Conservation (phyloP, 2,888 invertebrate genomes). For the Rhopalosiphum nymphaeae region DNA sequence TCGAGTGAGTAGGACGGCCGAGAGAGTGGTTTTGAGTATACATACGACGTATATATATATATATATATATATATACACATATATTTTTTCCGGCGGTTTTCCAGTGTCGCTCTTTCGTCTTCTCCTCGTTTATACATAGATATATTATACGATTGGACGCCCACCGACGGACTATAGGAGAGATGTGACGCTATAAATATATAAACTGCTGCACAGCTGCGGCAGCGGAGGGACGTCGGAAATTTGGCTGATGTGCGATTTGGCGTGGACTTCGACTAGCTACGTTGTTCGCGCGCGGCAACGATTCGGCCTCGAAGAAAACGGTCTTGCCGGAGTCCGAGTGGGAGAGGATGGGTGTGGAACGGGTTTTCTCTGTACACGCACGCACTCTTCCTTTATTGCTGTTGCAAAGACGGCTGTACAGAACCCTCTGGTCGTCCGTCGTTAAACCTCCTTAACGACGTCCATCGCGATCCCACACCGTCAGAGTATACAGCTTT, state of each 20-base stretch:
- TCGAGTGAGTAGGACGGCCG: neutral
- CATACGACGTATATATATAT: neutral
- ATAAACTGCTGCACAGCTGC: neutral
- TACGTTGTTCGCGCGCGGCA: neutral
- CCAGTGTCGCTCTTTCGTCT: neutral
- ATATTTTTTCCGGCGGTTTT: neutral
- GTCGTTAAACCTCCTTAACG: constrained; percentile 41
- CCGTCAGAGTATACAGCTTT: neutral
- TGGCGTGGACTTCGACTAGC: neutral
- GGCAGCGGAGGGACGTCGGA: constrained; percentile 1
- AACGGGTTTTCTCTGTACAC: neutral
- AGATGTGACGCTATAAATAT: neutral
- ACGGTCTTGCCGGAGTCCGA: neutral
- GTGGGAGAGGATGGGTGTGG: neutral
- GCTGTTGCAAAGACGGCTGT: constrained; percentile 18
- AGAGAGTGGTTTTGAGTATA: neutral
- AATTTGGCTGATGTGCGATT: constrained; percentile 56
- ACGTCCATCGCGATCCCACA: neutral
- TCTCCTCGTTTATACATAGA: neutral
- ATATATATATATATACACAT: too few relatives aligned
- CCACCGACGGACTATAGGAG: constrained; percentile 7
- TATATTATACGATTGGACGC: constrained; percentile 31
- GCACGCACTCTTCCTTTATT: neutral
- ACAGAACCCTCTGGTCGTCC: constrained; percentile 3
- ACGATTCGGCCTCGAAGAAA: constrained; percentile 17